Conservation (phyloP, 2,797 vertebrate genomes). For the Pseudomugil tenellus region DNA sequence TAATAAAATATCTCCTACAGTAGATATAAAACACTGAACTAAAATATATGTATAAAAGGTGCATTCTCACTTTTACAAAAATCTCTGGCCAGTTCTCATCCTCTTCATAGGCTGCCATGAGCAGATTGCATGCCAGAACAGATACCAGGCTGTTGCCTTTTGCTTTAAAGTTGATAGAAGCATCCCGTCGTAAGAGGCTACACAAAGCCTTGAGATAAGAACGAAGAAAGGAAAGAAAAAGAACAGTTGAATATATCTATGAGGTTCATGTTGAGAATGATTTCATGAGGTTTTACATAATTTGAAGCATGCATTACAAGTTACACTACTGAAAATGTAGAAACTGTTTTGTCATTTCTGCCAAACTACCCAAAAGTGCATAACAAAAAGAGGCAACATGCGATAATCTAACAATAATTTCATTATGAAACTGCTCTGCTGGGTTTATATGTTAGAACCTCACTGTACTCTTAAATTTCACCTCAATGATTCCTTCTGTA, state of each 20-base stretch:
- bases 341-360: background rate
- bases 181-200: constrained; percentile 93
- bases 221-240: background rate
- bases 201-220: constrained; percentile 87
- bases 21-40: background rate
- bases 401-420: background rate
- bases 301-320: background rate
- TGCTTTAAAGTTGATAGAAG: constrained; percentile 97
- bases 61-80: constrained; percentile 91
- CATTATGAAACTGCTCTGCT: background rate
- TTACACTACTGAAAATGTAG: background rate
- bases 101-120: constrained; percentile 98
- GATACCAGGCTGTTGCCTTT: constrained; percentile 98
- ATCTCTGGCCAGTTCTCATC: constrained; percentile 99
- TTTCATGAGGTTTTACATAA: background rate
- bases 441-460: background rate
- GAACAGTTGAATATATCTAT: constrained; percentile 1
- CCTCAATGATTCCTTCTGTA: constrained; percentile 98
- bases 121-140: constrained; percentile 93
- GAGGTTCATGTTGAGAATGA: background rate
- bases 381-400: background rate
- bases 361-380: background rate
- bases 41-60: too few species aligned
- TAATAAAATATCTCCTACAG: background rate
- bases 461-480: constrained; percentile 54